Base-by-base conservation (phyloP, 2,113 vertebrate species). In the Tauraco erythrolophus region DNA sequence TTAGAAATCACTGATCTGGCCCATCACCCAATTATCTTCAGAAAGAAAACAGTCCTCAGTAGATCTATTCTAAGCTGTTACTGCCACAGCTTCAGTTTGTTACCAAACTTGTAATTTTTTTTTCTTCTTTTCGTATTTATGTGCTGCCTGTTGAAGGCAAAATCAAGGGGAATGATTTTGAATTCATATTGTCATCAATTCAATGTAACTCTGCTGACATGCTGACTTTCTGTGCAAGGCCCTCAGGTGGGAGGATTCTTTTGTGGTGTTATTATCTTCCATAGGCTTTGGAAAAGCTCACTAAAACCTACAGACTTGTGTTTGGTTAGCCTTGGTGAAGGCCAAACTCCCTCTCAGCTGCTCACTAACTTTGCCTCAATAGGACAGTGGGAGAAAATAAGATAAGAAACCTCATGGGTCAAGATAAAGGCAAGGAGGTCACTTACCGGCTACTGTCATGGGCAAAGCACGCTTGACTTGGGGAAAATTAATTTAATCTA, bases 21-120 rank as follows among this genome's bases (percentile, higher is more conserved):
- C 70, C 54, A 69, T 83, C 62, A 88, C 19, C 16, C 57, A 76
- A 28, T 69, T 92, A 69, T 31, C 15, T 84, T 72, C 78, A 85
- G 57, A 56, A 31, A 46, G 28, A 93, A 77, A 83, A 61, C 6
- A 13, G 19, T 85, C 30, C 15, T 53, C 45, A 76, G 70, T 54
- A 62, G 57, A 86, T 83, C 66, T 89, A 54, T 91, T 95, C 61
- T 85, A 60, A 93, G 84, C 35, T 43, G 24, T 48, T 88, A 33
- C 53, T 79, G 48, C 19, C 65, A 65, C 54, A 72, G 45, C 69
- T 93, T 82, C 58, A 83, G 54, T 48, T 74, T 87, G 57, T 65
- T 71, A 82, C 37, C 37, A 93, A 69, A 88, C 65, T 91, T 75
- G 65, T 57, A 1, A 79, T 72, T 88, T 95, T 72, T 91, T 87